Conservation (phyloP, 2,888 invertebrate genomes). For the Spodoptera exigua region DNA sequence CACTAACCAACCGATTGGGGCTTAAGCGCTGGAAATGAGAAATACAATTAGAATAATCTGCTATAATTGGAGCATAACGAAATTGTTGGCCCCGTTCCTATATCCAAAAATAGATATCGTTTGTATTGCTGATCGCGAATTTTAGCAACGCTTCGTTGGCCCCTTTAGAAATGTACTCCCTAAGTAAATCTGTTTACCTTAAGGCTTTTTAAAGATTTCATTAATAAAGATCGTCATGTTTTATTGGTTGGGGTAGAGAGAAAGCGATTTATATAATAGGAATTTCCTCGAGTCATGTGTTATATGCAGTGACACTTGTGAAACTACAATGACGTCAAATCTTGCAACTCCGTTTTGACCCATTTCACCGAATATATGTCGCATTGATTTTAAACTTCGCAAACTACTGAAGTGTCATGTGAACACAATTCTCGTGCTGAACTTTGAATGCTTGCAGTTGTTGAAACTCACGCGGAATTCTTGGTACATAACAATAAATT, state of each 20-base stretch:
- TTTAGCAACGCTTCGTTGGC: constrained; percentile 13
- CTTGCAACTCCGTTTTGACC: constrained; percentile 38
- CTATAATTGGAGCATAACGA: constrained; percentile 29
- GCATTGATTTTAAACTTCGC: constrained; percentile 44
- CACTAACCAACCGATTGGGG: constrained; percentile 14
- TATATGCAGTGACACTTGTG: constrained; percentile 13
- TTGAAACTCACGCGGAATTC: constrained; percentile 1
- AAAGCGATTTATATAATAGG: no score
- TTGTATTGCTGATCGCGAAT: constrained; percentile 22
- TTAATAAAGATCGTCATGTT: no score
- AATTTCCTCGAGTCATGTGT: no score
- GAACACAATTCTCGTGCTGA: constrained; percentile 25
- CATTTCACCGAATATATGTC: constrained; percentile 35
- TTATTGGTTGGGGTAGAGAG: no score
- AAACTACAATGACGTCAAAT: constrained; percentile 27
- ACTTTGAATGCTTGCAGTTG: constrained; percentile 23
- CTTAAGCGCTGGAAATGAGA: constrained; percentile 28
- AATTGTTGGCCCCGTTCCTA: constrained; percentile 22
- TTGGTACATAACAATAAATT: neutral
- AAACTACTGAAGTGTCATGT: constrained; percentile 30
- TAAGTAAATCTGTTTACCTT: constrained; percentile 5
- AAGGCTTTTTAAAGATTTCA: constrained; percentile 6
- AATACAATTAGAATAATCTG: constrained; percentile 32
- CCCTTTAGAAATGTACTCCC: constrained; percentile 13
- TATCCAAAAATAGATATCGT: constrained; percentile 26